Conservation (phyloP, 2,113 vertebrate species). For the Chrysemys picta region DNA sequence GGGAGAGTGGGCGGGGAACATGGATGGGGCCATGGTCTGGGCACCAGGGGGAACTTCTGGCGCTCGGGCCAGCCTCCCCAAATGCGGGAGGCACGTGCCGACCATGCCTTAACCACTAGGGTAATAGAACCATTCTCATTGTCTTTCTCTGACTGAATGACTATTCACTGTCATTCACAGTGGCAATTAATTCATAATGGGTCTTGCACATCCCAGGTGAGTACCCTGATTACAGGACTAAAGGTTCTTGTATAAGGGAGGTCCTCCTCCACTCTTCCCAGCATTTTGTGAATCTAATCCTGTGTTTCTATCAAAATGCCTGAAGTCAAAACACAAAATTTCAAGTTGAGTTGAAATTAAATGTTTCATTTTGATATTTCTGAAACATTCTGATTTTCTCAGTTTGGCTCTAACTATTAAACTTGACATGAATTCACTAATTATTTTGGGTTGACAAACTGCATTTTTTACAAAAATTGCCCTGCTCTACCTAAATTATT, state of each 20-base stretch:
- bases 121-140: neutral
- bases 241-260: neutral
- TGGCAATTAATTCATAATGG: neutral
- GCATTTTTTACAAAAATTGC: neutral
- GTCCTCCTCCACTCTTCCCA: neutral
- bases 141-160: neutral
- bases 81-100: too few relatives aligned
- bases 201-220: neutral
- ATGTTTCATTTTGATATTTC: neutral
- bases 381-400: neutral
- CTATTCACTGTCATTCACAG: neutral
- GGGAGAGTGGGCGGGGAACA: too few relatives aligned
- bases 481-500: neutral
- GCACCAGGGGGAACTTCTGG: too few relatives aligned
- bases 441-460: neutral
- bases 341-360: neutral
- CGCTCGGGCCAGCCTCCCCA: too few relatives aligned
- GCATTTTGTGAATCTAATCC: neutral
- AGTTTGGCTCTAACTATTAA: neutral
- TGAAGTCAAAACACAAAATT: neutral
- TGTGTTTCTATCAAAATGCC: neutral
- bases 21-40: too few relatives aligned
- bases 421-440: neutral
- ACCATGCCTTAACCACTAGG: neutral
- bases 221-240: neutral